Evolutionary conservation across 2,888 invertebrate genomes (phyloP).

Genomic region (Atherix ibis): DNA sequence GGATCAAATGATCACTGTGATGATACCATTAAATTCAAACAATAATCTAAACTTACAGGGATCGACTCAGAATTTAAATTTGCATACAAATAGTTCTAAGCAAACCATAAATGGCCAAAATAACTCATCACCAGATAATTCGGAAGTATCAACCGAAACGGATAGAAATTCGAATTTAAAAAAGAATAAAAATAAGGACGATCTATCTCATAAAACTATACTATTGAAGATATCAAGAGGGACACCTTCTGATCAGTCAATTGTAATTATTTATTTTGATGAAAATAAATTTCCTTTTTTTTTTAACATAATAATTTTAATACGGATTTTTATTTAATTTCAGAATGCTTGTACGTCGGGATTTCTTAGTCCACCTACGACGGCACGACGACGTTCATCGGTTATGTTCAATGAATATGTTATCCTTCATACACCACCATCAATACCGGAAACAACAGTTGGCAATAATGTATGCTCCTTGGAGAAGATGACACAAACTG

Average conservation of each 20-base stretch:
- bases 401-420: constrained; percentile 84
- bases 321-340: background rate
- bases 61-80: constrained; percentile 6
- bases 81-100: constrained; percentile 7
- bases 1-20: constrained; percentile 33
- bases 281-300: background rate
- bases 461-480: constrained; percentile 56
- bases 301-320: background rate
- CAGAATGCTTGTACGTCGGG: constrained; percentile 50
- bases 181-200: constrained; percentile 18
- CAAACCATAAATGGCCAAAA: constrained; percentile 12
- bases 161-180: constrained; percentile 19
- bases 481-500: constrained; percentile 80
- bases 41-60: constrained; percentile 18
- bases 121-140: constrained; percentile 31
- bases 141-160: constrained; percentile 24
- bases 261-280: constrained; percentile 16
- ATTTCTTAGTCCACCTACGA: constrained; percentile 53
- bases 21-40: constrained; percentile 31
- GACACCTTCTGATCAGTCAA: constrained; percentile 29
- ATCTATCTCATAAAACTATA: constrained; percentile 26
- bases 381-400: constrained; percentile 58
- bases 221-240: constrained; percentile 29
- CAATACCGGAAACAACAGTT: constrained; percentile 20
- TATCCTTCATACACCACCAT: constrained; percentile 46